These are phyloP conservation scores for Lagodon rhomboides DNA, from an alignment of 2,797 vertebrate species.

Conservation along the genomic window DNA sequence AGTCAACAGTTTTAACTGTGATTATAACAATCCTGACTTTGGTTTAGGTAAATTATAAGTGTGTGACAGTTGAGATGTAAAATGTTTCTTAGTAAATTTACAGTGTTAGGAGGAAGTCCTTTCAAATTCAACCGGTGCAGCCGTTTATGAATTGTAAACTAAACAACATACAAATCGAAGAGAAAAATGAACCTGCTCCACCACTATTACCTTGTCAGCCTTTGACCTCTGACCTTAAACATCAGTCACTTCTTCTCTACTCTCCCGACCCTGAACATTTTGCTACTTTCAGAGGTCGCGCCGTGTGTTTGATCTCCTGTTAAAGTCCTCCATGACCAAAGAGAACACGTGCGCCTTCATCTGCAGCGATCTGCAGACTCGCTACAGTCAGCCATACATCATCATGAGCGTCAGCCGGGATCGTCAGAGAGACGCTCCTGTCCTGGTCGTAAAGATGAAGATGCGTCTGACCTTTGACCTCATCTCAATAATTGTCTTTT, in stretches of 20 bases:
- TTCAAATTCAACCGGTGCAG: not conserved
- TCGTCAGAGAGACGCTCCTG: constrained; percentile 20
- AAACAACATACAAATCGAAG: constrained; percentile 14
- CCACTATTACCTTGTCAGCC: constrained; percentile 37
- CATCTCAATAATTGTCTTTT: constrained; percentile 12
- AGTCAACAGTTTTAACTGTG: not conserved
- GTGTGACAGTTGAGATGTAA: not conserved
- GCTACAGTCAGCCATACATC: constrained; percentile 64
- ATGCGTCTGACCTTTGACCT: constrained; percentile 59
- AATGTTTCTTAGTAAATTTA: not conserved
- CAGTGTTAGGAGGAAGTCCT: not conserved
- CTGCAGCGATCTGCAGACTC: constrained; percentile 37
- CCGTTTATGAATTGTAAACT: constrained; percentile 16
- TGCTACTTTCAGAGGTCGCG: constrained; percentile 52
- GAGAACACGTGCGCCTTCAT: constrained; percentile 51
- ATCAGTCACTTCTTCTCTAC: constrained; percentile 44
- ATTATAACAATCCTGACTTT: not conserved
- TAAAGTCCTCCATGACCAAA: constrained; percentile 49
- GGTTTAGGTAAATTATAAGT: not conserved
- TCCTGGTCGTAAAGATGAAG: constrained; percentile 40
- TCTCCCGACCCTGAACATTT: constrained; percentile 23
- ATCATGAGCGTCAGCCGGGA: constrained; percentile 39
- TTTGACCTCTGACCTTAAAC: constrained; percentile 45
- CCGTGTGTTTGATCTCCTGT: constrained; percentile 60
- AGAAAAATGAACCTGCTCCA: constrained; percentile 13